Percentiles rank a stretch among this genome's conserved stretches.
These are phyloP conservation scores for Dicycla oo DNA, from an alignment of 2,888 invertebrate genomes.

Conservation along the genomic window DNA sequence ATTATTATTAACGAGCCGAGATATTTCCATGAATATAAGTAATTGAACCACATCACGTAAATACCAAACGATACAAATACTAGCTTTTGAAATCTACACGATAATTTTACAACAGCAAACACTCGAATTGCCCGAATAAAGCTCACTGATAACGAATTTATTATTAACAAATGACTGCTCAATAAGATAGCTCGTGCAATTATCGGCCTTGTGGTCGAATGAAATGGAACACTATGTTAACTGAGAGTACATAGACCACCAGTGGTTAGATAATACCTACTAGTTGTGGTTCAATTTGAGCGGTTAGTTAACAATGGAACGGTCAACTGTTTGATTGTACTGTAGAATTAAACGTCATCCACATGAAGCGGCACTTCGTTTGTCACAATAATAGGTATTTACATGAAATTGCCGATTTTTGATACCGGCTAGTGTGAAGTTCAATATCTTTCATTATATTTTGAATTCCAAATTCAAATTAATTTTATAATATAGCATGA, in stretches of 20 bases:
- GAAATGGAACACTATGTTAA: conserved; percentile 48
- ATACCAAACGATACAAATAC: neutral
- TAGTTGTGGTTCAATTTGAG: conserved; percentile 35
- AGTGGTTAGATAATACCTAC: conserved; percentile 44
- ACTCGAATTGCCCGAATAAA: conserved; percentile 19
- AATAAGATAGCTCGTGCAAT: conserved; percentile 49
- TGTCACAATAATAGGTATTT: no score
- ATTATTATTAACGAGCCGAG: neutral
- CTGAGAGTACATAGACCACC: conserved; percentile 29
- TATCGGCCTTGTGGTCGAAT: conserved; percentile 47
- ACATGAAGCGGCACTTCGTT: neutral
- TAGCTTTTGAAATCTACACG: neutral
- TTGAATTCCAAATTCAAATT: no score
- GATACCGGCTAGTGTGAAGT: no score
- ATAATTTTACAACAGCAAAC: conserved; percentile 15
- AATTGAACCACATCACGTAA: neutral
- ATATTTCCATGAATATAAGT: conserved; percentile 4
- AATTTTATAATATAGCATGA: no score
- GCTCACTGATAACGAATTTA: conserved; percentile 42
- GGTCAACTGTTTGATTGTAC: conserved; percentile 41
- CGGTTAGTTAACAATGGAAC: conserved; percentile 26
- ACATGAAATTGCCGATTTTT: no score
- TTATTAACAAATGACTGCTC: conserved; percentile 41
- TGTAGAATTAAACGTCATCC: conserved; percentile 24
- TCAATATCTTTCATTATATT: no score